Evolutionary conservation across 2,797 vertebrate genomes (phyloP).

Genomic region (Ficedula albicollis): DNA sequence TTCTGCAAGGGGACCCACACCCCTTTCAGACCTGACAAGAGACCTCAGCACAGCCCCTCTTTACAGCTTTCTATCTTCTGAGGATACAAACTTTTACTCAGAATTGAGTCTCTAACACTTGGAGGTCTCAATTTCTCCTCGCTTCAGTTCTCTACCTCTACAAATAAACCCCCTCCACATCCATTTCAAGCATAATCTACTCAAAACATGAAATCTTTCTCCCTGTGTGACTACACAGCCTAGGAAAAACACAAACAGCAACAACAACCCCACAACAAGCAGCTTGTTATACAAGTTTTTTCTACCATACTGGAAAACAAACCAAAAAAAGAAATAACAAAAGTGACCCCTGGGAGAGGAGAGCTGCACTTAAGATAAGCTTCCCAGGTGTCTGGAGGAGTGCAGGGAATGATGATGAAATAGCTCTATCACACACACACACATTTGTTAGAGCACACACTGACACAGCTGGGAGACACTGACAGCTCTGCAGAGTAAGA

Average conservation of each 20-base stretch:
- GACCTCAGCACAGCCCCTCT: background rate
- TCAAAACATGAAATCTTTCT: background rate
- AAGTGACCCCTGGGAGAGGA: slow-evolving; percentile 15
- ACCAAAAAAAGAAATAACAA: background rate
- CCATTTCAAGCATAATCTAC: background rate
- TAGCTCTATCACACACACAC: background rate
- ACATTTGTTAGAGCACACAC: slow-evolving; percentile 32
- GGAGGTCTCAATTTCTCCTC: background rate
- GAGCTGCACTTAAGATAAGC: slow-evolving; percentile 18
- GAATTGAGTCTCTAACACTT: background rate
- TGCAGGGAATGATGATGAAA: slow-evolving; percentile 34
- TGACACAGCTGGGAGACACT: slow-evolving; percentile 21
- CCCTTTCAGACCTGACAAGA: background rate
- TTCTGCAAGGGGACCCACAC: background rate
- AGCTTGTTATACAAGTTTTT: background rate
- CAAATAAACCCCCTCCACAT: background rate
- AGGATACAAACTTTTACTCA: background rate
- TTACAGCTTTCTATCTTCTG: background rate
- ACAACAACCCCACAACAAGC: background rate
- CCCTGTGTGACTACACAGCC: background rate
- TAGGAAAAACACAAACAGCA: too few relatives aligned
- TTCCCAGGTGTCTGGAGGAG: slow-evolving; percentile 9
- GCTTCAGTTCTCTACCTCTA: background rate
- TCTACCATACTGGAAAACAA: background rate
- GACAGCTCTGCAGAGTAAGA: slow-evolving; percentile 43